These are phyloP conservation scores for Lasius fuliginosus DNA, from an alignment of 2,888 invertebrate genomes.

Conservation along the genomic window DNA sequence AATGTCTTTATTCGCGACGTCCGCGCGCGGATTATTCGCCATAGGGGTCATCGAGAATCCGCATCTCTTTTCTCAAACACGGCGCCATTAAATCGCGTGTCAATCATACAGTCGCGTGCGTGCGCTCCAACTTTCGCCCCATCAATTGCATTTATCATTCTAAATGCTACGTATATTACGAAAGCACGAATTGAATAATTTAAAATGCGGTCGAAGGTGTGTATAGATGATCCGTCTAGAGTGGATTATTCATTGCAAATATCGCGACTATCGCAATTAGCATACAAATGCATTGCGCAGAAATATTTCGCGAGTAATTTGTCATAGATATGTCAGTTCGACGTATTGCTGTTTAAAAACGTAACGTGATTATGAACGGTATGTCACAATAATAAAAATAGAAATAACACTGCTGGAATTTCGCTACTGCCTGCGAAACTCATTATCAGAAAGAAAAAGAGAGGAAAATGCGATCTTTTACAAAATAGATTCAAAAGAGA, in stretches of 20 bases:
- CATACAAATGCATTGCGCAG: conserved; percentile 29
- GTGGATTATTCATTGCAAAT: conserved; percentile 39
- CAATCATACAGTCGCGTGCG: conserved; percentile 57
- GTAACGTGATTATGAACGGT: conserved; percentile 25
- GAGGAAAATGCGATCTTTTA: neutral
- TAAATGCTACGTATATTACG: conserved; percentile 29
- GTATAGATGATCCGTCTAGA: conserved; percentile 5
- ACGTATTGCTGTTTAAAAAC: conserved; percentile 8
- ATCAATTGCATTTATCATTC: conserved; percentile 64
- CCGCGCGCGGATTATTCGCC: conserved; percentile 61
- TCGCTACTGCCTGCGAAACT: conserved; percentile 4
- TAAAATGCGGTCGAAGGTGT: conserved; percentile 41
- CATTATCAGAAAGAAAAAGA: neutral
- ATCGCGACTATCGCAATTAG: conserved; percentile 44
- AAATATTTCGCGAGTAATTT: conserved; percentile 33
- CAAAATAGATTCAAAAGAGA: neutral
- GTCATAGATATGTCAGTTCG: conserved; percentile 22
- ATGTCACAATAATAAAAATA: neutral
- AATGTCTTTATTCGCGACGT: conserved; percentile 80
- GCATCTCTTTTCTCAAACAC: conserved; percentile 36
- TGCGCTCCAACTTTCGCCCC: conserved; percentile 57
- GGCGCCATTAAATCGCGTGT: conserved; percentile 45
- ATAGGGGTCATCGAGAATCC: neutral
- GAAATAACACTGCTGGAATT: neutral
- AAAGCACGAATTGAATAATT: conserved; percentile 32